A percentile compares a stretch with the other conserved stretches of the same genome.
phyloP scores from a whole-genome alignment of 2,797 vertebrate genomes.

The Periophthalmus magnuspinnatus region DNA sequence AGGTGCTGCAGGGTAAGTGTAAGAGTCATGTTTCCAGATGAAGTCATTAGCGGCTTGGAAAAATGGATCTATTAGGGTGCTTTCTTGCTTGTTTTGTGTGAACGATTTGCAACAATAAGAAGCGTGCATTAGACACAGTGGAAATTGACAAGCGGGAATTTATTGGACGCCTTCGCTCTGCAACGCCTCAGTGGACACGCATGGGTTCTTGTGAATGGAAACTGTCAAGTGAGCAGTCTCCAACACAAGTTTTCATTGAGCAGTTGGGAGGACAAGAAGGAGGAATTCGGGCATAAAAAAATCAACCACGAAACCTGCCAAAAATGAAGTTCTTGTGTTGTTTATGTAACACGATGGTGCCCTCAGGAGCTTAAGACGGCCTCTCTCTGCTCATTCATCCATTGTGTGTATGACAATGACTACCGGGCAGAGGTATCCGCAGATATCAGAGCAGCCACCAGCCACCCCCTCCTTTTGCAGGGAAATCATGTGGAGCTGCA shows the following conservation, averaged over 20 bases:
- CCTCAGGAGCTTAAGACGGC: not conserved
- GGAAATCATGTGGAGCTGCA: slow-evolving; percentile 42
- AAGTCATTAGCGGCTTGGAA: slow-evolving; percentile 36
- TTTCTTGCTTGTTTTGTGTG: not conserved
- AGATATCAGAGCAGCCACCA: slow-evolving; percentile 12
- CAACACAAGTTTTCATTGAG: slow-evolving; percentile 29
- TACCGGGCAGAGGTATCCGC: slow-evolving; percentile 20
- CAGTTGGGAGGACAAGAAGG: not conserved
- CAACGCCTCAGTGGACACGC: slow-evolving; percentile 31
- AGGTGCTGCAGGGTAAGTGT: slow-evolving; percentile 42
- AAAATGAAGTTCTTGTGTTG: slow-evolving; percentile 18
- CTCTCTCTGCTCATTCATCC: slow-evolving; percentile 20
- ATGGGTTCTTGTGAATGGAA: slow-evolving; percentile 35
- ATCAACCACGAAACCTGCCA: too few species aligned
- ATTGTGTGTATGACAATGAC: slow-evolving; percentile 42
- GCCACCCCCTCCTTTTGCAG: slow-evolving; percentile 19
- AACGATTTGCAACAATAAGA: slow-evolving; percentile 17
- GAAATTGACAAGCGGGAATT: slow-evolving; percentile 25
- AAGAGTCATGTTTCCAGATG: slow-evolving; percentile 36
- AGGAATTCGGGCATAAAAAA: not conserved
- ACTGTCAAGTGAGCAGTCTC: slow-evolving; percentile 39
- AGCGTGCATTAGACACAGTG: slow-evolving; percentile 21
- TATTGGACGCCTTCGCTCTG: not conserved
- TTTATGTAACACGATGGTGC: slow-evolving; percentile 14
- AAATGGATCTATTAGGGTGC: slow-evolving; percentile 7